Evolutionary conservation across 2,113 vertebrate genomes (phyloP), one percentile per base, ranked within the genome.

Genomic region (Irena cyanogastra): DNA sequence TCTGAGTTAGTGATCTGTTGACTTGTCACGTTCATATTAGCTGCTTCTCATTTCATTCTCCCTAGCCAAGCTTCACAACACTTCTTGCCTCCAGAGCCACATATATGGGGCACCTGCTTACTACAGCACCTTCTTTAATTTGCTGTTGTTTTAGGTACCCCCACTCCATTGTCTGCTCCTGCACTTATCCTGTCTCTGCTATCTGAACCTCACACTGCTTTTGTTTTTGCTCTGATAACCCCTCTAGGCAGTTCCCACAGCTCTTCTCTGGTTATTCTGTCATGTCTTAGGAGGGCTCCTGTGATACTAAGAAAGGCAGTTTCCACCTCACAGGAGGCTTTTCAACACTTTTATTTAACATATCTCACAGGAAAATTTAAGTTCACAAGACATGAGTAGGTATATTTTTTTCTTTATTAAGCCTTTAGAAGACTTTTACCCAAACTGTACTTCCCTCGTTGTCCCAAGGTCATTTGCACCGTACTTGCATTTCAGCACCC

Each of bases 261-360:
- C 31, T 63, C 49, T 71, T 66, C 57, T 20, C 52, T 12, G 11
- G 3, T 18, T 87, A 45, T 23, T 44, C 7, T 13, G 35, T 18
- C 28, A 30, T 0, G 1, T 27, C 24, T 57, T 57, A 21, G 63
- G 39, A 68, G 16, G 10, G 14, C 12, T 87, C 1, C 0, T 30
- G 16, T 30, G 39, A 44, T 21, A 49, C 2, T 23, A 23, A 33
- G 53, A 66, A 84, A 76, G 12, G 30, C 27, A 87, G 31, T 44
- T 71, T 76, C 16, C 35, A 76, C 37, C 13, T 57, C 52, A 76
- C 33, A 52, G 20, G 6, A 78, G 31, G 30, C 13, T 89, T 86
- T 79, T 27, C 78, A 78, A 75, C 5, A 19, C 3, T 74, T 41
- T 14, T 61, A 17, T 71, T 63, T 45, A 76, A 69, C 21, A 17